These are phyloP conservation scores for Tylochromis polylepis DNA, from an alignment of 2,113 vertebrate genomes.

Conservation along the genomic window DNA sequence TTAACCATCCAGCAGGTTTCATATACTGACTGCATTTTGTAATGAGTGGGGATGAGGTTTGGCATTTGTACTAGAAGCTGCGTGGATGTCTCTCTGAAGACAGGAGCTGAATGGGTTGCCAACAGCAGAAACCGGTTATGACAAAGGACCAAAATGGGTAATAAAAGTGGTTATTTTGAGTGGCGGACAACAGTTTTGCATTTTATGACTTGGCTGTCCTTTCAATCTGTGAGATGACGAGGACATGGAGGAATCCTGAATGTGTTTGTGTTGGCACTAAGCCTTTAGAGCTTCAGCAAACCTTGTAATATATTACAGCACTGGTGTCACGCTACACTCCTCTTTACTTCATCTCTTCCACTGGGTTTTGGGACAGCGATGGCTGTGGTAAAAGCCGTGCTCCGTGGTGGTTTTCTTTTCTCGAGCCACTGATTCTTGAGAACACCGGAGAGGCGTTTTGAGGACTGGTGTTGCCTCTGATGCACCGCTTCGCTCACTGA, in stretches of 20 bases:
- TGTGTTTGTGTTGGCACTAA: background rate
- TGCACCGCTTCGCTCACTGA: background rate
- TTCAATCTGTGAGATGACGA: background rate
- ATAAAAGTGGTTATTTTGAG: slow-evolving; percentile 4
- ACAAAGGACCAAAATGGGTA: background rate
- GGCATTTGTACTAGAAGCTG: background rate
- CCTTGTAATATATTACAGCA: background rate
- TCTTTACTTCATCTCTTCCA: background rate
- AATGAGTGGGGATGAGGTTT: slow-evolving; percentile 33
- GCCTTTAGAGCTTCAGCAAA: background rate
- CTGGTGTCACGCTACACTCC: background rate
- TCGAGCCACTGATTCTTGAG: background rate
- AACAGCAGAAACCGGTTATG: background rate
- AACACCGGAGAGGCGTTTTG: background rate
- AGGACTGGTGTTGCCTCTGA: background rate
- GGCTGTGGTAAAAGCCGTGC: background rate
- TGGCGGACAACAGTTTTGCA: background rate
- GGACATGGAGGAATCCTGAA: background rate
- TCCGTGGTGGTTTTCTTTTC: background rate
- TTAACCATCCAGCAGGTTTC: slow-evolving; percentile 56
- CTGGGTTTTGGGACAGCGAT: background rate
- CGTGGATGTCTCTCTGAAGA: background rate
- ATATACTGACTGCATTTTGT: slow-evolving; percentile 47
- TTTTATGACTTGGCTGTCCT: slow-evolving; percentile 7
- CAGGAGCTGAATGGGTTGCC: slow-evolving; percentile 4